Evolutionary conservation across 2,888 invertebrate genomes (phyloP).

Genomic region (Malthinus flaveolus): DNA sequence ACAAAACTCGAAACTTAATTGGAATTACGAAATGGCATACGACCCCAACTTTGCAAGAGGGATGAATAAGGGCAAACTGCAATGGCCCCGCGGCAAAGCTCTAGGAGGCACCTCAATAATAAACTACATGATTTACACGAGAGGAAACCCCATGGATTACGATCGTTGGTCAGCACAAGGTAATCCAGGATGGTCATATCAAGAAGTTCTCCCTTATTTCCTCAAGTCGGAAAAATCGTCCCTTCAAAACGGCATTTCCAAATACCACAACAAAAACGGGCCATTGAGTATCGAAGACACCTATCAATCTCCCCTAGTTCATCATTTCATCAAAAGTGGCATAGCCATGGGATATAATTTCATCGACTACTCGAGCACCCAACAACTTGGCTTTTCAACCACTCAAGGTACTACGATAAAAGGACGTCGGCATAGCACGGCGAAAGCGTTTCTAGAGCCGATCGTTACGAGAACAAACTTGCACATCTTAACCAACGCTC

Average conservation of each 20-base stretch:
- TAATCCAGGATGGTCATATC: conserved; percentile 71
- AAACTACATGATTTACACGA: conserved; percentile 73
- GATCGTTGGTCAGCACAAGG: conserved; percentile 68
- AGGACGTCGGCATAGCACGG: conserved; percentile 61
- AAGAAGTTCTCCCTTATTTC: conserved; percentile 57
- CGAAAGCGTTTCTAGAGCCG: conserved; percentile 62
- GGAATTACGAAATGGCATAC: conserved; percentile 58
- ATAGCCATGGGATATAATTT: conserved; percentile 51
- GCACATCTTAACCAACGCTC: conserved; percentile 59
- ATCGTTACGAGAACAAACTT: conserved; percentile 61
- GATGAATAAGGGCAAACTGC: conserved; percentile 42
- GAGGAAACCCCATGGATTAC: conserved; percentile 71
- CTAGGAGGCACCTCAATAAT: conserved; percentile 64
- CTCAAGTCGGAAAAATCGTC: conserved; percentile 60
- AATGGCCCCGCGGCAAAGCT: conserved; percentile 63
- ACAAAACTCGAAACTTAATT: conserved; percentile 59
- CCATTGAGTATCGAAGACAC: conserved; percentile 65
- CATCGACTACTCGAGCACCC: conserved; percentile 54
- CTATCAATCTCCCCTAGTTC: conserved; percentile 54
- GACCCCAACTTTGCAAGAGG: conserved; percentile 15
- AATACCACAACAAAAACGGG: conserved; percentile 65
- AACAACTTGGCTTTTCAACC: conserved; percentile 51
- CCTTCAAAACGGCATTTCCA: conserved; percentile 48
- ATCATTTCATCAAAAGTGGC: conserved; percentile 50
- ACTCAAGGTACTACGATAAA: conserved; percentile 55